phyloP scores from a whole-genome alignment of 2,888 invertebrate species.

The Caradrina kadenii region DNA sequence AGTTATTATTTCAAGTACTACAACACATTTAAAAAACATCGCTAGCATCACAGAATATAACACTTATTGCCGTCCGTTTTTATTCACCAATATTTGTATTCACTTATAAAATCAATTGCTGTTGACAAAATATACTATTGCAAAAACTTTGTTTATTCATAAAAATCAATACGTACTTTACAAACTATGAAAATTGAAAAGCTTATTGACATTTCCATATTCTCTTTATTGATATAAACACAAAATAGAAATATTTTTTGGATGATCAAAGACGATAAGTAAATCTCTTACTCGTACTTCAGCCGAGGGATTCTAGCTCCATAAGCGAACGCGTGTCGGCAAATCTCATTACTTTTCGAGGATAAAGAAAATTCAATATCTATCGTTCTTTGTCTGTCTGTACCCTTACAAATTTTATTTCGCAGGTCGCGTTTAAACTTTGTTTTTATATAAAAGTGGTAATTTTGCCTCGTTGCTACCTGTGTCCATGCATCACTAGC shows the following conservation, averaged over 20 bases:
- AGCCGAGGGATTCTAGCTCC: conserved; percentile 72
- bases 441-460: conserved; percentile 25
- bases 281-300: conserved; percentile 73
- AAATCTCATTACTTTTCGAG: conserved; percentile 85
- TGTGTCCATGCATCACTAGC: background rate
- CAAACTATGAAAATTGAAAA: conserved; percentile 44
- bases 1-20: background rate
- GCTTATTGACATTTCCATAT: conserved; percentile 41
- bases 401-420: conserved; percentile 77
- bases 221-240: conserved; percentile 60
- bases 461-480: background rate
- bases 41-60: background rate
- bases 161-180: conserved; percentile 18
- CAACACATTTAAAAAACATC: background rate
- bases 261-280: conserved; percentile 79
- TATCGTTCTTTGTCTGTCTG: conserved; percentile 77
- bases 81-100: background rate
- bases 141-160: background rate
- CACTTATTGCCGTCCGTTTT: background rate
- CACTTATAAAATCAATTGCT: background rate
- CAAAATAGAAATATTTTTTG: conserved; percentile 65
- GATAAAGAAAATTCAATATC: conserved; percentile 85
- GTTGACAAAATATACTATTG: background rate
- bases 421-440: conserved; percentile 68
- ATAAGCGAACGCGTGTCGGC: conserved; percentile 80